Evolutionary conservation across 1,140 invertebrate species (phyloP).

Genomic region (Theocolax elegans): DNA sequence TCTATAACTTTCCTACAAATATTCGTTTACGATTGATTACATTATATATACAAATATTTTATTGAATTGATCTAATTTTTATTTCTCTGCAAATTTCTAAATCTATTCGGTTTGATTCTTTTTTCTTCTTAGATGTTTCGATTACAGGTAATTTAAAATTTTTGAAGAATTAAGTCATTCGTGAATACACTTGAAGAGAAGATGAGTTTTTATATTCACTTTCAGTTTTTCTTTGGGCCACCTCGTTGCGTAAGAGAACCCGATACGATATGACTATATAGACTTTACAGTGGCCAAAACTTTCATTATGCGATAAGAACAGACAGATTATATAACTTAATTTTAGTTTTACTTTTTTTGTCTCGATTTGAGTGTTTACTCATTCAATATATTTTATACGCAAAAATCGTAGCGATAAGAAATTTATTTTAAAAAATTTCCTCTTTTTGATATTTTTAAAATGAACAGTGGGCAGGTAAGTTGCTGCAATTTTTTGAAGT

Average conservation of each 20-base stretch:
- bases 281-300: not conserved
- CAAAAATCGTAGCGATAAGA: too few relatives aligned
- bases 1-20: too few relatives aligned
- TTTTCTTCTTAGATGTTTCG: not conserved
- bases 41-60: too few relatives aligned
- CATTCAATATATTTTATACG: not conserved
- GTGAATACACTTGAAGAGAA: not conserved
- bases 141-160: slow-evolving; percentile 31
- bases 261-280: not conserved
- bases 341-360: not conserved
- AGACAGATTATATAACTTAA: too few relatives aligned
- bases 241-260: not conserved
- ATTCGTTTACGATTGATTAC: too few relatives aligned
- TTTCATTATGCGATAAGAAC: slow-evolving; percentile 15
- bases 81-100: too few relatives aligned
- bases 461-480: too few relatives aligned
- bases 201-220: not conserved
- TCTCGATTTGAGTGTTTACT: not conserved
- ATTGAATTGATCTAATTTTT: too few relatives aligned
- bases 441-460: too few relatives aligned
- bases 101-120: too few relatives aligned
- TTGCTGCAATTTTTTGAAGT: too few relatives aligned
- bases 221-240: not conserved
- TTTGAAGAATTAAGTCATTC: not conserved
- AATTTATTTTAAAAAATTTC: too few relatives aligned